phyloP scores from a whole-genome alignment of 2,797 vertebrate species.

The Hydrolagus colliei region DNA sequence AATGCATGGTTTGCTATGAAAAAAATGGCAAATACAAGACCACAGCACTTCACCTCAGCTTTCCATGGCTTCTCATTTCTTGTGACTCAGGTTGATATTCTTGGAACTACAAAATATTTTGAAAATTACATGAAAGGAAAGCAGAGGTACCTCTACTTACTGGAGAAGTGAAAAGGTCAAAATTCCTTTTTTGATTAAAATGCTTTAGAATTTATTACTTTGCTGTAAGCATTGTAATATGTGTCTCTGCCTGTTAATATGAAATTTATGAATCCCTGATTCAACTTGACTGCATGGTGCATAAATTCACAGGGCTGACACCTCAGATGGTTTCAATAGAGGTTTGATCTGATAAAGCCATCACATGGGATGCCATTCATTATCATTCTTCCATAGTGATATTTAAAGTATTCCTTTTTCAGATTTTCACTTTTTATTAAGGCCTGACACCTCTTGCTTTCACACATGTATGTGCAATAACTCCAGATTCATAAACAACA shows the following conservation, averaged over 20 bases:
- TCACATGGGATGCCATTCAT: not conserved
- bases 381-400: no score
- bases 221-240: not conserved
- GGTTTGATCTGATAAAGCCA: not conserved
- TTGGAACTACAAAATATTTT: not conserved
- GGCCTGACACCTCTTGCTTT: no score
- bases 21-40: not conserved
- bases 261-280: not conserved
- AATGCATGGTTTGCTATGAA: not conserved
- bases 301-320: not conserved
- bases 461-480: no score
- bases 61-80: not conserved
- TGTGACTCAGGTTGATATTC: not conserved
- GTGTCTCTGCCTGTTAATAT: not conserved
- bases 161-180: not conserved
- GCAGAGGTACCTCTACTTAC: not conserved
- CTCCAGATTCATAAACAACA: no score
- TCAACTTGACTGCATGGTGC: not conserved
- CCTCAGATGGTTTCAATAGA: not conserved
- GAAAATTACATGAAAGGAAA: not conserved
- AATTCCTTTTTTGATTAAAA: slow-evolving; percentile 14
- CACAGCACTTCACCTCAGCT: not conserved
- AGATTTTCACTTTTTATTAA: not conserved
- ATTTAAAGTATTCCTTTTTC: not conserved
- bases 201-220: no score